Evolutionary conservation across 2,113 vertebrate species (phyloP).

Genomic region (Periophthalmus modestus): DNA sequence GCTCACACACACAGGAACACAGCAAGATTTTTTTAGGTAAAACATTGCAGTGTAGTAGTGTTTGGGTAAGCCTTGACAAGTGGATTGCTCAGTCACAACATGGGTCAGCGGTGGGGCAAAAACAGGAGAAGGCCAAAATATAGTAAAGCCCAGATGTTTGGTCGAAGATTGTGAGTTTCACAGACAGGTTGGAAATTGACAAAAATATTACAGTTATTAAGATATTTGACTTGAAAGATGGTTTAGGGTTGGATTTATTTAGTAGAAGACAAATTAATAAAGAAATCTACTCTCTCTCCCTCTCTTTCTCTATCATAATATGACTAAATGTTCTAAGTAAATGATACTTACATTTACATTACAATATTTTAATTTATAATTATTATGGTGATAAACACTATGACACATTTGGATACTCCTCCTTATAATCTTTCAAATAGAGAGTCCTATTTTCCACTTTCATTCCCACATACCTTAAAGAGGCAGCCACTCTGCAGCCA

Average conservation of each 20-base stretch:
- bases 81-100: constrained; percentile 36
- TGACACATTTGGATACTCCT: neutral
- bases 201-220: neutral
- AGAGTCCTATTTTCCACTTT: constrained; percentile 28
- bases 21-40: constrained; percentile 16
- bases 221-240: neutral
- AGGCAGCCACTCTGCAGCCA: constrained; percentile 43
- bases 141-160: neutral
- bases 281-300: too few relatives aligned
- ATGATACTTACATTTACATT: neutral
- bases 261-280: too few relatives aligned
- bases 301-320: too few relatives aligned
- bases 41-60: constrained; percentile 37
- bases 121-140: constrained; percentile 4
- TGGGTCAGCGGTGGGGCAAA: constrained; percentile 40
- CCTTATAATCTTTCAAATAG: constrained; percentile 58
- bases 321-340: neutral
- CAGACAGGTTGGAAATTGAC: neutral
- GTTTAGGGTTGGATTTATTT: too few relatives aligned
- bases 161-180: neutral
- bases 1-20: constrained; percentile 27
- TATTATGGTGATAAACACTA: neutral
- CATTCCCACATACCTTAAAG: constrained; percentile 51
- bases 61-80: constrained; percentile 48
- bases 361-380: too few relatives aligned